Evolutionary conservation across 2,888 invertebrate genomes (phyloP).

Genomic region (Pristionchus exspectatus): DNA sequence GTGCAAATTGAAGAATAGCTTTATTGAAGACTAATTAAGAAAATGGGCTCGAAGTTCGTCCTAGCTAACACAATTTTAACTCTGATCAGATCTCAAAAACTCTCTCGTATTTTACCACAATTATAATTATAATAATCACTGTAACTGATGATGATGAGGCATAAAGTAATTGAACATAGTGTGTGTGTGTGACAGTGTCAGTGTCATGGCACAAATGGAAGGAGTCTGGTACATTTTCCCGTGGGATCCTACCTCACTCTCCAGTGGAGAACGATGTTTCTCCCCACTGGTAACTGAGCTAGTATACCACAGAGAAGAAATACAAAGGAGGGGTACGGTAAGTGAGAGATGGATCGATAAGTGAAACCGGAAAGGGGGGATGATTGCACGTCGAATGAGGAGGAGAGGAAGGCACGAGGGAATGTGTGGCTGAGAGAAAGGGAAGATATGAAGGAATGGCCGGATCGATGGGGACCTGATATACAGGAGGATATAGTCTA

Average conservation of each 20-base stretch:
- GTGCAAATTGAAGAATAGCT: slow-evolving; percentile 30
- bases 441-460: slow-evolving; percentile 8
- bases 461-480: slow-evolving; percentile 3
- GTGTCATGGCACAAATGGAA: slow-evolving; percentile 1
- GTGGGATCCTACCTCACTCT: too few species aligned
- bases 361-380: not conserved
- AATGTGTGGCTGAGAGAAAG: slow-evolving; percentile 3
- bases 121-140: not conserved
- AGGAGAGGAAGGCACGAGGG: slow-evolving; percentile 32
- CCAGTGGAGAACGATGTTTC: too few species aligned
- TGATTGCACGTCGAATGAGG: slow-evolving; percentile 38
- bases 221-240: not conserved
- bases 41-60: slow-evolving; percentile 8
- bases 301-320: too few species aligned
- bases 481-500: not conserved
- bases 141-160: not conserved
- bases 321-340: slow-evolving; percentile 23
- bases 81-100: slow-evolving; percentile 50
- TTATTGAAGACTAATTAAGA: not conserved
- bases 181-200: not conserved
- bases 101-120: slow-evolving; percentile 47
- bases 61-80: not conserved
- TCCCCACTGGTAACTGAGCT: too few species aligned
- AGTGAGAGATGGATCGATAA: slow-evolving; percentile 20
- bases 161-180: slow-evolving; percentile 28